A percentile compares a stretch with the other conserved stretches of the same genome.
phyloP scores from a whole-genome alignment of 1,140 invertebrate genomes.

The Tyrophagus putrescentiae region DNA sequence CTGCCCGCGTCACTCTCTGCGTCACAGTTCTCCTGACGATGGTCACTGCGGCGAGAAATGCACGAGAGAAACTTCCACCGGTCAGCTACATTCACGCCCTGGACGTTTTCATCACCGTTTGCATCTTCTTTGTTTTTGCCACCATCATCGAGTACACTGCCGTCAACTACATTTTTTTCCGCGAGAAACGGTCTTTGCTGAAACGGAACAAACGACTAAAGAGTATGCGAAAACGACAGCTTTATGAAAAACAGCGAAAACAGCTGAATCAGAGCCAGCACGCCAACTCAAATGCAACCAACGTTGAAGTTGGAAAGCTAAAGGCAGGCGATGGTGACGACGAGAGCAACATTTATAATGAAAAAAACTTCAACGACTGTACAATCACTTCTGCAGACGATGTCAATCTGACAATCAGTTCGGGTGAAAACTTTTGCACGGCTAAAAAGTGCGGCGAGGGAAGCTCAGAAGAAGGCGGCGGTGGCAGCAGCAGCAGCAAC shows the following conservation, averaged over 20 bases:
- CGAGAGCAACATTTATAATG: neutral
- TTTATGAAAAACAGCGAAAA: neutral
- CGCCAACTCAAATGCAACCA: too few species aligned
- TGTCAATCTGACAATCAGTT: too few species aligned
- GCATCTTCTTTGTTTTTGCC: conserved; percentile 45
- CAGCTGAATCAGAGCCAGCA: too few species aligned
- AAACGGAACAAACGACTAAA: conserved; percentile 23
- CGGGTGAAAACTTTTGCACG: too few species aligned
- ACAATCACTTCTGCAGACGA: neutral
- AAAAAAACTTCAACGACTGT: neutral
- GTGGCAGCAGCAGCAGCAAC: neutral
- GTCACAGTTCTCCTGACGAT: conserved; percentile 33
- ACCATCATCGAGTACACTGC: conserved; percentile 36
- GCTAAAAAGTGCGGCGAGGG: too few species aligned
- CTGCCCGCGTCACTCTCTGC: conserved; percentile 32
- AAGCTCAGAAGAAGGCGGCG: neutral
- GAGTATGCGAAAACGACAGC: neutral
- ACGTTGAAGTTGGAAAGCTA: too few species aligned
- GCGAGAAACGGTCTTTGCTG: conserved; percentile 24
- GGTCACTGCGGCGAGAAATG: conserved; percentile 23
- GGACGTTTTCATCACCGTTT: conserved; percentile 23
- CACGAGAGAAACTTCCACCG: conserved; percentile 6
- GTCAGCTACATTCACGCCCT: conserved; percentile 21
- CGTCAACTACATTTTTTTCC: conserved; percentile 44
- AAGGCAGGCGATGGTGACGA: neutral